A percentile compares a stretch with the other conserved stretches of the same genome.
Evolutionary conservation across 2,113 vertebrate genomes (phyloP).

Genomic region (Irena cyanogastra): DNA sequence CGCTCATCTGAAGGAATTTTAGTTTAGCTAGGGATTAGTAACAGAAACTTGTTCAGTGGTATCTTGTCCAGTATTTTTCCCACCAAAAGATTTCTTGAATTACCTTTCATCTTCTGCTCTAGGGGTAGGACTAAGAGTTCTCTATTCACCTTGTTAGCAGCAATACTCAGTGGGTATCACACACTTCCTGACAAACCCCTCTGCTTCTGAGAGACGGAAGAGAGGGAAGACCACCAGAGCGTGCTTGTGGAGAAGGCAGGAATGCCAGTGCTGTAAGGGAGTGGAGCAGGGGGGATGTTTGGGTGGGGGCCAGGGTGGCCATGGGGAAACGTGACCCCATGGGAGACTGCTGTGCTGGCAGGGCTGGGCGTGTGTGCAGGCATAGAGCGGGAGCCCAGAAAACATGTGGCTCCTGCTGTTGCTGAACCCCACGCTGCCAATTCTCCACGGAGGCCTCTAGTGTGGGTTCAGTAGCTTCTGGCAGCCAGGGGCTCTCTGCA

Average conservation of each 20-base stretch:
- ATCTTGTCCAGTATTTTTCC: not conserved
- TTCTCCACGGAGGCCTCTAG: not conserved
- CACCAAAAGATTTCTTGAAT: not conserved
- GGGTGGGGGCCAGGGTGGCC: not conserved
- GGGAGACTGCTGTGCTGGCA: not conserved
- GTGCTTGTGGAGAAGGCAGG: not conserved
- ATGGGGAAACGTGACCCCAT: not conserved
- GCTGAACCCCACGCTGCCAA: slow-evolving; percentile 22
- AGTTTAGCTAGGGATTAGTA: not conserved
- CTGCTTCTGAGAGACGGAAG: not conserved
- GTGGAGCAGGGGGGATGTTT: not conserved
- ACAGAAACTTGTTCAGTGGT: not conserved
- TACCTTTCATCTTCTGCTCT: not conserved
- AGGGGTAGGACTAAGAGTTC: not conserved
- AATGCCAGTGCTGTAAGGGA: fast-evolving
- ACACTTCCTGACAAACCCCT: not conserved
- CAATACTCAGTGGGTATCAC: not conserved
- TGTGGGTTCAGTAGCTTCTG: slow-evolving; percentile 26
- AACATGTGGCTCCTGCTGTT: slow-evolving; percentile 56
- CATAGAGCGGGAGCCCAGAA: not conserved
- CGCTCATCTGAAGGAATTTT: not conserved
- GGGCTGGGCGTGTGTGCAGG: not conserved
- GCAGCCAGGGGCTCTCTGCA: not conserved
- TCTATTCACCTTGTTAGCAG: not conserved
- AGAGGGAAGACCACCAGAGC: not conserved